Conservation (phyloP, 1,140 invertebrate genomes). For the Leptinotarsa undecemlineata region DNA sequence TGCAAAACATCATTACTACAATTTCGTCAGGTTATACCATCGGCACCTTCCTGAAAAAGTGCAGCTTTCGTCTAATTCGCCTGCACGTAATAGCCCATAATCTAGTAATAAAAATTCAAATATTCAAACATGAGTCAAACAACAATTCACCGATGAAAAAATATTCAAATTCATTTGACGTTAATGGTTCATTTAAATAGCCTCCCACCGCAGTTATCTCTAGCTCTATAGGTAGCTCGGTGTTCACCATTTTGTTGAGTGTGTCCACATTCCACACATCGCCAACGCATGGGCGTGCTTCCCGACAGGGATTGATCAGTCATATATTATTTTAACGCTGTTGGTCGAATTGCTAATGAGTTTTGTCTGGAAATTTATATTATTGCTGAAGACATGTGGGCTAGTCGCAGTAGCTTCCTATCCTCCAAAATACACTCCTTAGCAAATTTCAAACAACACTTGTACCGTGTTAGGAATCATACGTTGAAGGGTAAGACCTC, state of each 20-base stretch:
- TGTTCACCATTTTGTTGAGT: slow-evolving; percentile 5
- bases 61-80: slow-evolving; percentile 7
- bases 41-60: background rate
- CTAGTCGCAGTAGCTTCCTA: no score
- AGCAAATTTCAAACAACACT: no score
- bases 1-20: background rate
- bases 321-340: background rate
- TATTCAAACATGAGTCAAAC: slow-evolving; percentile 8
- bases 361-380: no score
- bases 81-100: slow-evolving; percentile 5
- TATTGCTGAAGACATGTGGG: no score
- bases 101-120: slow-evolving; percentile 8
- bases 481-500: no score
- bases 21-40: background rate
- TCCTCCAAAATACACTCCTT: no score
- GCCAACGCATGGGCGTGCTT: background rate
- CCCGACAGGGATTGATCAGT: background rate
- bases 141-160: slow-evolving; percentile 8
- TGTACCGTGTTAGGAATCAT: no score
- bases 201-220: background rate
- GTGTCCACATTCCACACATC: slow-evolving; percentile 7
- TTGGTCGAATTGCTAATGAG: no score
- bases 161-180: slow-evolving; percentile 8
- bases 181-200: slow-evolving; percentile 6
- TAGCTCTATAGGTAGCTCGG: slow-evolving; percentile 4